Percentiles rank a stretch among this genome's conserved stretches.
Evolutionary conservation across 1,140 invertebrate genomes (phyloP).

Genomic region (Bombus balteatus): DNA sequence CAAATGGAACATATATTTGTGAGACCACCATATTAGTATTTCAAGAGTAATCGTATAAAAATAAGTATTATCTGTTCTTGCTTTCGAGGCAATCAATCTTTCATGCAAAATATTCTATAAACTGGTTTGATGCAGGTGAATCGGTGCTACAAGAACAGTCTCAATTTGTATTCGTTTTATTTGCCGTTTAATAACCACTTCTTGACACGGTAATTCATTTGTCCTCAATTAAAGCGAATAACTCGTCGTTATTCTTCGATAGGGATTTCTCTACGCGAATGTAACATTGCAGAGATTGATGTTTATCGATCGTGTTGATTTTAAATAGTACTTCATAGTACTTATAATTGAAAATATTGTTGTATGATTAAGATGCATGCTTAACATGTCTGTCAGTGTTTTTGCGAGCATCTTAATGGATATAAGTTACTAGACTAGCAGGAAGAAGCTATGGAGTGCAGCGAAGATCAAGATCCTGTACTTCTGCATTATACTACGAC

Average conservation of each 20-base stretch:
- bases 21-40: not conserved
- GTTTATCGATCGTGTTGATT: not conserved
- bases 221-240: not conserved
- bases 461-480: not conserved
- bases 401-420: not conserved
- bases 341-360: not conserved
- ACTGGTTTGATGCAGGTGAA: conserved; percentile 24
- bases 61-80: conserved; percentile 4
- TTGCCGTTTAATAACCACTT: not conserved
- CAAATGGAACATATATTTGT: not conserved
- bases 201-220: not conserved
- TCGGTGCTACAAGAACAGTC: not conserved
- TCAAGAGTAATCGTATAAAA: not conserved
- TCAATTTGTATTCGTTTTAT: not conserved
- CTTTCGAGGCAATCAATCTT: not conserved
- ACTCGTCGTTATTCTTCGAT: not conserved
- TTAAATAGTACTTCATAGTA: not conserved
- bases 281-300: not conserved
- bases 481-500: not conserved
- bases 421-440: not conserved
- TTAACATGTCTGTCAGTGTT: no score
- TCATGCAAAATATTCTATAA: conserved; percentile 3
- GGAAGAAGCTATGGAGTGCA: not conserved
- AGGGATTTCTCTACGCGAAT: not conserved
- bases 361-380: not conserved